A percentile compares a stretch with the other conserved stretches of the same genome.
Evolutionary conservation across 2,888 invertebrate genomes (phyloP).

Genomic region (Galeruca laticollis): DNA sequence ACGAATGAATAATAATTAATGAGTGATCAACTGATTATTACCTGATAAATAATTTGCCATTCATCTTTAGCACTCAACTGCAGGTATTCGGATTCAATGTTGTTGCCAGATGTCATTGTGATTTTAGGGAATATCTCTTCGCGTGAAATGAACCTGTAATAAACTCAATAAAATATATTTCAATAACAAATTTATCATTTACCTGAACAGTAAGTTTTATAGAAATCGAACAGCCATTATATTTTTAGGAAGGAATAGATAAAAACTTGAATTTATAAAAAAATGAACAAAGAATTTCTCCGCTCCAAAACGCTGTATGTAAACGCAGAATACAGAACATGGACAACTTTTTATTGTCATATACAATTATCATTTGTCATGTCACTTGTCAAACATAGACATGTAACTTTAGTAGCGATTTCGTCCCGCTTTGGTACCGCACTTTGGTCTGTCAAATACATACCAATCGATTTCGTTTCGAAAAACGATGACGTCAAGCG

Average conservation of each 20-base stretch:
- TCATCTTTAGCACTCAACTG: conserved; percentile 77
- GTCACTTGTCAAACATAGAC: conserved; percentile 14
- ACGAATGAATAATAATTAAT: not conserved
- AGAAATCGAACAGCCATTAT: conserved; percentile 58
- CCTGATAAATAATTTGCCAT: conserved; percentile 82
- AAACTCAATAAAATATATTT: conserved; percentile 5
- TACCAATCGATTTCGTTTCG: no score
- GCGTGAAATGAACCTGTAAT: conserved; percentile 33
- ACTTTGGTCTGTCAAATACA: no score
- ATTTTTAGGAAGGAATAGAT: conserved; percentile 56
- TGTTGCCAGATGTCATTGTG: conserved; percentile 64
- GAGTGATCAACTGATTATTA: conserved; percentile 60
- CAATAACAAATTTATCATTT: conserved; percentile 14
- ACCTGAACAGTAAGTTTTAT: conserved; percentile 45
- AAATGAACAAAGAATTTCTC: conserved; percentile 41
- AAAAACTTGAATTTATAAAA: conserved; percentile 38
- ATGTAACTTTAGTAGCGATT: not conserved
- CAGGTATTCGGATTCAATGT: conserved; percentile 80
- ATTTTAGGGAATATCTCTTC: conserved; percentile 38
- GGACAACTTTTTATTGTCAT: conserved; percentile 17
- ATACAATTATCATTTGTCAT: conserved; percentile 12
- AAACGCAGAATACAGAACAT: conserved; percentile 28
- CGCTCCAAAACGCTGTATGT: conserved; percentile 33
- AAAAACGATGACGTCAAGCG: no score
- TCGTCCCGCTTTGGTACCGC: no score